These are phyloP conservation scores for Himalopsyche tibetana DNA, from an alignment of 2,888 invertebrate species.

Conservation along the genomic window DNA sequence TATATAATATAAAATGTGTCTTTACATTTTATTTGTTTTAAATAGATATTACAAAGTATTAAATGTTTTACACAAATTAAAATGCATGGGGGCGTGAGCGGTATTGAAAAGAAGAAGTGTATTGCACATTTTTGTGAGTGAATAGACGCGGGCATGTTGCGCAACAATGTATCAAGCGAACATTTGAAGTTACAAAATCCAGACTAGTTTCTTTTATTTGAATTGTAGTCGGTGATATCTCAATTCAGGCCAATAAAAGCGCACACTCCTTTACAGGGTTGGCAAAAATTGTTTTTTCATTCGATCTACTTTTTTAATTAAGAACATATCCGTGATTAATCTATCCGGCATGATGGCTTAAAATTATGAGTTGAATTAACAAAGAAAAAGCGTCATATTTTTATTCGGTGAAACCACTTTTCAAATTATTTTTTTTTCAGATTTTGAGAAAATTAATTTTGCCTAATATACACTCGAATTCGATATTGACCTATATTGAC, in stretches of 20 bases:
- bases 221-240: slow-evolving; percentile 31
- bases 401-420: too few species aligned
- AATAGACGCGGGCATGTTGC: neutral
- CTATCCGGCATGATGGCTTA: too few species aligned
- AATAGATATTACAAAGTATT: neutral
- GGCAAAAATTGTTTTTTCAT: neutral
- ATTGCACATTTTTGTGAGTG: neutral
- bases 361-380: too few species aligned
- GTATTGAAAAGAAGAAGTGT: neutral
- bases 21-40: too few species aligned
- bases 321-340: too few species aligned
- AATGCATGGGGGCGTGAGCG: neutral
- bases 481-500: too few species aligned
- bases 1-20: too few species aligned
- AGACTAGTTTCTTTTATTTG: slow-evolving; percentile 25
- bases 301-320: too few species aligned
- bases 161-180: neutral
- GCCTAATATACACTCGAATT: too few species aligned
- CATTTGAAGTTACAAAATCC: slow-evolving; percentile 36
- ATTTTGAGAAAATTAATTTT: too few species aligned
- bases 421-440: too few species aligned
- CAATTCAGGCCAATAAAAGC: slow-evolving; percentile 19
- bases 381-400: too few species aligned
- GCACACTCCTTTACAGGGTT: neutral
- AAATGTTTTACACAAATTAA: neutral